Evolutionary conservation across 1,140 invertebrate genomes (phyloP).

Genomic region (Pseudoatta argentina): DNA sequence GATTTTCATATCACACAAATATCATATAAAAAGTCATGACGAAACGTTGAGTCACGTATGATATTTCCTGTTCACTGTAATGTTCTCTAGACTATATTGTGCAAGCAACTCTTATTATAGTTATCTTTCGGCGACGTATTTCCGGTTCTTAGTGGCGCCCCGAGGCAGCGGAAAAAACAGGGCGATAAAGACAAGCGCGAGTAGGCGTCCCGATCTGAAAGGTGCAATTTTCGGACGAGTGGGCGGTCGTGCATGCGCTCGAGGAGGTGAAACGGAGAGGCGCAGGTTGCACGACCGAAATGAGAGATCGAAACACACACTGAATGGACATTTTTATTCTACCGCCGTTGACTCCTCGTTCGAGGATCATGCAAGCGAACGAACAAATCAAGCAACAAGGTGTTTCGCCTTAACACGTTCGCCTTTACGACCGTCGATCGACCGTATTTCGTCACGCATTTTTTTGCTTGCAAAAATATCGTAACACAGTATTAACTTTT

Average conservation of each 20-base stretch:
- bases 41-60: background rate
- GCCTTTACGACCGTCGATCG: background rate
- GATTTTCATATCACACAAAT: background rate
- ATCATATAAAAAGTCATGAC: constrained; percentile 2
- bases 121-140: constrained; percentile 62
- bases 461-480: background rate
- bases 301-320: constrained; percentile 42
- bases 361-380: constrained; percentile 14
- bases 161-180: constrained; percentile 62
- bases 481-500: background rate
- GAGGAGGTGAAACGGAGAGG: constrained; percentile 42
- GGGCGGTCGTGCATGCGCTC: constrained; percentile 62
- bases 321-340: constrained; percentile 69
- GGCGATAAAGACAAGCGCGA: constrained; percentile 69
- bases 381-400: constrained; percentile 62
- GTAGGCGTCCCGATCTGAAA: constrained; percentile 70
- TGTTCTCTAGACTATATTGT: constrained; percentile 19
- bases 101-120: constrained; percentile 44
- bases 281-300: constrained; percentile 69
- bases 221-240: constrained; percentile 73
- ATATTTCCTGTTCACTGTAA: background rate
- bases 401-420: constrained; percentile 35
- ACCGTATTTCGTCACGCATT: background rate
- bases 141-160: constrained; percentile 71
- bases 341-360: constrained; percentile 22